Evolutionary conservation across 1,140 invertebrate species (phyloP).

Genomic region (Drosophila pachea): DNA sequence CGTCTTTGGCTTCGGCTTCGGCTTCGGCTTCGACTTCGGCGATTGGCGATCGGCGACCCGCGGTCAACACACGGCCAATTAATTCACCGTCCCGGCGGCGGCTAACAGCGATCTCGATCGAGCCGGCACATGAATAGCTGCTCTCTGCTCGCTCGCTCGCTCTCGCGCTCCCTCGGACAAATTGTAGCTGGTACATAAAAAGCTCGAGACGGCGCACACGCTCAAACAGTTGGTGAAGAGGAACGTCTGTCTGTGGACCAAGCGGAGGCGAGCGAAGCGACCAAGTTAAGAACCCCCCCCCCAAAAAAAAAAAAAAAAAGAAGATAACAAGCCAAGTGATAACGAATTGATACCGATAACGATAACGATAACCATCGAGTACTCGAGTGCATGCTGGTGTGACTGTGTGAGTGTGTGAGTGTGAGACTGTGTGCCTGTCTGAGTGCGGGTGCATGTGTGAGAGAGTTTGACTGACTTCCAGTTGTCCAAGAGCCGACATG

Average conservation of each 20-base stretch:
- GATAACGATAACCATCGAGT: constrained; percentile 2
- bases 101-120: neutral
- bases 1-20: too few species aligned
- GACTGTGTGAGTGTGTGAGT: constrained; percentile 18
- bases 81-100: constrained; percentile 46
- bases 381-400: neutral
- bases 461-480: neutral
- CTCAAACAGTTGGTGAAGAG: constrained; percentile 71
- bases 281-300: neutral
- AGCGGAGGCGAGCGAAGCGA: constrained; percentile 22
- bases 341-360: constrained; percentile 9
- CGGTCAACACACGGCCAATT: constrained; percentile 49
- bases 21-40: neutral
- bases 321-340: constrained; percentile 2
- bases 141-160: neutral
- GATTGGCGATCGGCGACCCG: neutral
- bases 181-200: constrained; percentile 75
- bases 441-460: neutral
- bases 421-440: neutral
- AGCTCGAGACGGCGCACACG: constrained; percentile 66
- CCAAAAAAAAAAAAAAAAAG: constrained; percentile 13
- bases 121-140: neutral
- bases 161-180: constrained; percentile 14
- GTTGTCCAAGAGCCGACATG: constrained; percentile 31
- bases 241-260: constrained; percentile 71